These are phyloP conservation scores for Xanthia icteritia DNA, from an alignment of 2,888 invertebrate species.

Conservation along the genomic window DNA sequence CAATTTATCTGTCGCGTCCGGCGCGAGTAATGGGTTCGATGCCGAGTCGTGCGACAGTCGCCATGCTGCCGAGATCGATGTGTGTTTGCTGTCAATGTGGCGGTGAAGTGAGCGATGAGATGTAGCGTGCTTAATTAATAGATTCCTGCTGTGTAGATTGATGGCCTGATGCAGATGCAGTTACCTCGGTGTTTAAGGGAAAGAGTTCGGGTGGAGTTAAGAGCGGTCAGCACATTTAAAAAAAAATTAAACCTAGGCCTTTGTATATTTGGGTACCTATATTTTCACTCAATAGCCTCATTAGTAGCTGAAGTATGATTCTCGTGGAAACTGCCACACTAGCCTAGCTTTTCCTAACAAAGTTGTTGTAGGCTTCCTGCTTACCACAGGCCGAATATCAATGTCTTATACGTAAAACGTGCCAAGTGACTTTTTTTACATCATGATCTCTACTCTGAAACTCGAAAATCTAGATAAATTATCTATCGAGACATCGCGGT, in stretches of 20 bases:
- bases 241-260: too few relatives aligned
- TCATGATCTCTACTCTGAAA: neutral
- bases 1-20: slow-evolving; percentile 70
- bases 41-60: slow-evolving; percentile 54
- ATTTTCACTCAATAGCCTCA: neutral
- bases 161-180: neutral
- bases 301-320: neutral
- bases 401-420: neutral
- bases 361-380: too few relatives aligned
- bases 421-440: too few relatives aligned
- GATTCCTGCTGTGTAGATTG: neutral
- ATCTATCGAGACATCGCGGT: too few relatives aligned
- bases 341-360: neutral
- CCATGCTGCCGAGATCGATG: slow-evolving; percentile 64
- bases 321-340: neutral
- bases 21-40: slow-evolving; percentile 68
- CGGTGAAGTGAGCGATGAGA: slow-evolving; percentile 25
- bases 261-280: neutral
- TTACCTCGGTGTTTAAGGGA: neutral
- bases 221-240: too few relatives aligned
- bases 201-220: neutral
- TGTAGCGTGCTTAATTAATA: slow-evolving; percentile 18
- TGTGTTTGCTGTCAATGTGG: slow-evolving; percentile 59
- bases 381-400: neutral
- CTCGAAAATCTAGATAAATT: neutral